Evolutionary conservation across 2,797 vertebrate genomes (phyloP).

Genomic region (Neopelma chrysocephalum): DNA sequence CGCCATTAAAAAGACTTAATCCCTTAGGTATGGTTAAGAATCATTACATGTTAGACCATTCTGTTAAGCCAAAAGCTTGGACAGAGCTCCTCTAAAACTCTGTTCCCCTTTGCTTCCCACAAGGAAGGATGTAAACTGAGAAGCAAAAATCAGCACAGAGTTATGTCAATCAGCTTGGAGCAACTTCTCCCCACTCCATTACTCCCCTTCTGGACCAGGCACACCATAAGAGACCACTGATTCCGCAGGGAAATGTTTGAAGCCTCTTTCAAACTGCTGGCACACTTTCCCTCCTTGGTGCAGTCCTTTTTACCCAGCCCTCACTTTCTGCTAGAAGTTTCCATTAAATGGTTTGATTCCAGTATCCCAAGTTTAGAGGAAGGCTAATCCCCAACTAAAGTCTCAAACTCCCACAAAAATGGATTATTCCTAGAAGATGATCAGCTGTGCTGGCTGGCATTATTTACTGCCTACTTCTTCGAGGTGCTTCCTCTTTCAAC

Average conservation of each 20-base stretch:
- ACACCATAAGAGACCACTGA: background rate
- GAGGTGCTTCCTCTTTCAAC: background rate
- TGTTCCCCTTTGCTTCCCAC: background rate
- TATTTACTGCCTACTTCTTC: background rate
- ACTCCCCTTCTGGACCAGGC: background rate
- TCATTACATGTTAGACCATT: background rate
- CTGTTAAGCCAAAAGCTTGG: background rate
- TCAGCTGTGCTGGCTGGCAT: background rate
- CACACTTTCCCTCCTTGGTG: background rate
- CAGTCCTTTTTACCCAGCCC: background rate
- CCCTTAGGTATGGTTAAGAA: background rate
- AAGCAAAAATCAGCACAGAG: background rate
- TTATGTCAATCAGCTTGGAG: background rate
- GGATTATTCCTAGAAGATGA: background rate
- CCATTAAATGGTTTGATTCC: background rate
- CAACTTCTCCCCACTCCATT: background rate
- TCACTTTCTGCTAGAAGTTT: background rate
- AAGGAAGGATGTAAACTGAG: background rate
- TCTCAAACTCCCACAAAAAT: background rate
- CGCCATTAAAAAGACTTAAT: background rate
- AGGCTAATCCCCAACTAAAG: background rate
- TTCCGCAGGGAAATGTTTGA: background rate
- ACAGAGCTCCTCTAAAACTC: background rate
- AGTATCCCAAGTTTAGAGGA: background rate
- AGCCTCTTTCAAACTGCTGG: accelerated